phyloP scores from a whole-genome alignment of 2,797 vertebrate genomes.

The Leptodactylus fallax region DNA sequence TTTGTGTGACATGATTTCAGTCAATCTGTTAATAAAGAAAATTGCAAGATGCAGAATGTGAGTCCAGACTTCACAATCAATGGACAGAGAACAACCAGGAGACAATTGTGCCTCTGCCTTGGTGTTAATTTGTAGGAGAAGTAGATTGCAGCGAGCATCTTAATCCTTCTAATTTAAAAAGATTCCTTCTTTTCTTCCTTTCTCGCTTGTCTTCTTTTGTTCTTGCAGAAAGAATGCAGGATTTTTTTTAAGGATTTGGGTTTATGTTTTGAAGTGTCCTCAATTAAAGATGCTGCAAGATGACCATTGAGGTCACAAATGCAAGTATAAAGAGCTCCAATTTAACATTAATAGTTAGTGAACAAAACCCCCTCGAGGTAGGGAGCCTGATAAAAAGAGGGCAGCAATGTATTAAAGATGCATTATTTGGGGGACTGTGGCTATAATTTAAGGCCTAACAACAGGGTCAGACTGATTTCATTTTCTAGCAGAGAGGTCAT shows the following conservation, averaged over 20 bases:
- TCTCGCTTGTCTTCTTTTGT: slow-evolving; percentile 54
- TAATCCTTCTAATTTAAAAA: slow-evolving; percentile 58
- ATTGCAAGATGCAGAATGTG: slow-evolving; percentile 47
- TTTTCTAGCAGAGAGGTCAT: slow-evolving; percentile 74
- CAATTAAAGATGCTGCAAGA: slow-evolving; percentile 69
- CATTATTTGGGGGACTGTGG: slow-evolving; percentile 71
- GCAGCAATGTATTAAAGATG: slow-evolving; percentile 72
- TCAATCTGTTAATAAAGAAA: slow-evolving; percentile 45
- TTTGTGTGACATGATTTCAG: slow-evolving; percentile 51
- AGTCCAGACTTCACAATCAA: slow-evolving; percentile 33
- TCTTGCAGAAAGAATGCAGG: slow-evolving; percentile 64
- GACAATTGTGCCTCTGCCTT: slow-evolving; percentile 55
- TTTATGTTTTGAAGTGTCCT: slow-evolving; percentile 65
- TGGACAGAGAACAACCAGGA: slow-evolving; percentile 41
- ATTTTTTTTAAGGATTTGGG: slow-evolving; percentile 64
- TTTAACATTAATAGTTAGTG: slow-evolving; percentile 71
- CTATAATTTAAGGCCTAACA: slow-evolving; percentile 73
- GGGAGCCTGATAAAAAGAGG: slow-evolving; percentile 72
- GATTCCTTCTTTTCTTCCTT: slow-evolving; percentile 56
- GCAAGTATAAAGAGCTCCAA: slow-evolving; percentile 71
- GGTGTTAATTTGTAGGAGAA: slow-evolving; percentile 65
- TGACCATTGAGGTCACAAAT: slow-evolving; percentile 69
- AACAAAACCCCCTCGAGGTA: slow-evolving; percentile 71
- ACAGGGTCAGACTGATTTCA: slow-evolving; percentile 73
- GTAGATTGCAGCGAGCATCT: slow-evolving; percentile 59